A percentile compares a stretch with the other conserved stretches of the same genome.
These are phyloP conservation scores for Pangasius larnaudii DNA, from an alignment of 2,797 vertebrate genomes.

Conservation along the genomic window DNA sequence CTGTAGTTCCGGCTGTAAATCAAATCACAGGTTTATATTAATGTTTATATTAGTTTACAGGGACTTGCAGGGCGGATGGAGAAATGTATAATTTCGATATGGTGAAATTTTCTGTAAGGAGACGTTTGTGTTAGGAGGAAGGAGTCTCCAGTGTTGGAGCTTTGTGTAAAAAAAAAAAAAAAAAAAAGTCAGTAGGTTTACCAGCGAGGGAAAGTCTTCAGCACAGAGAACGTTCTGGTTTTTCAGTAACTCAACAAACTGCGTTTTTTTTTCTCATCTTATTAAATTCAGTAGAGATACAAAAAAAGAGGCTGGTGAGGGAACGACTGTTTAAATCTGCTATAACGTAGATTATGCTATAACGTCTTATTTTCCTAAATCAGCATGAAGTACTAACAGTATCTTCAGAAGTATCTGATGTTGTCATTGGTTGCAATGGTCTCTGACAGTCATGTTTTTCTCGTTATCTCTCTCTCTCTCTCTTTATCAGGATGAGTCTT, in stretches of 20 bases:
- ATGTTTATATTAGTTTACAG: neutral
- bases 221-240: neutral
- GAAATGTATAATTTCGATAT: neutral
- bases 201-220: neutral
- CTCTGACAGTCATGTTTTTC: neutral
- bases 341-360: neutral
- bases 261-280: neutral
- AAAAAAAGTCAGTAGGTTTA: neutral
- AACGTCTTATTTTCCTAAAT: neutral
- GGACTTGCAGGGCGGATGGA: neutral
- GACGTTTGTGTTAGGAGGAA: neutral
- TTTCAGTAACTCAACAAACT: neutral
- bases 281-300: neutral
- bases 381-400: neutral
- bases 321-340: neutral
- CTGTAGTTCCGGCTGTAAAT: neutral
- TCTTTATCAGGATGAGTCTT: constrained; percentile 74
- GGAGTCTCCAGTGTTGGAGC: neutral
- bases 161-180: neutral
- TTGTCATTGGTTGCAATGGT: neutral
- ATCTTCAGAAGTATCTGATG: neutral
- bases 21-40: neutral
- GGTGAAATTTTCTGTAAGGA: neutral
- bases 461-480: constrained; percentile 1
- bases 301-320: neutral